These are phyloP conservation scores for Junonia oenone DNA, from an alignment of 2,888 invertebrate genomes.

Conservation along the genomic window DNA sequence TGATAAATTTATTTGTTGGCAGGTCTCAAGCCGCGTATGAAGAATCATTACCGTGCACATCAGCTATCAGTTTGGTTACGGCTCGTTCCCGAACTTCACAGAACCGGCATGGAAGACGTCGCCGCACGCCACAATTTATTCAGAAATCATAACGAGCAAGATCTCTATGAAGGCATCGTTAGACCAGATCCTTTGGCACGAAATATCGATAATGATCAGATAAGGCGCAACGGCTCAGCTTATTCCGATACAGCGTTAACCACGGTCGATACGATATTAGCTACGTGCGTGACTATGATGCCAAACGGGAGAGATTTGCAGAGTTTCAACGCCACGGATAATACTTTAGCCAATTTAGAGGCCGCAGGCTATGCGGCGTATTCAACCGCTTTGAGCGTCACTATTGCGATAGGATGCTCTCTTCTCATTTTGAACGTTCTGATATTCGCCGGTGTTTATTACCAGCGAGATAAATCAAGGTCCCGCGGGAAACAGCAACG, in stretches of 20 bases:
- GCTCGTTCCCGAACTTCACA: constrained; percentile 93
- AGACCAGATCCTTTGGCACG: constrained; percentile 89
- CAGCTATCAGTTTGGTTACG: constrained; percentile 97
- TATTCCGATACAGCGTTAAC: constrained; percentile 82
- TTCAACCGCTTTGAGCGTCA: constrained; percentile 87
- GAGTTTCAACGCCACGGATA: constrained; percentile 80
- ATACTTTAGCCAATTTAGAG: constrained; percentile 88
- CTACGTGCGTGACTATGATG: constrained; percentile 84
- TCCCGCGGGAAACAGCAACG: constrained; percentile 86
- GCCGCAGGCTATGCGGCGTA: constrained; percentile 88
- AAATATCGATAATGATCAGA: constrained; percentile 80
- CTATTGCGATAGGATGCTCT: constrained; percentile 90
- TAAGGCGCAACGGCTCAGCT: constrained; percentile 71
- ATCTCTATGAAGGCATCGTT: constrained; percentile 93
- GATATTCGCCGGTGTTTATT: constrained; percentile 91
- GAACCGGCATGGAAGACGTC: constrained; percentile 93
- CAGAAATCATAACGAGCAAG: constrained; percentile 92
- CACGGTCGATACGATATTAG: constrained; percentile 84
- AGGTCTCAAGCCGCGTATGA: constrained; percentile 94
- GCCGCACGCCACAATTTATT: constrained; percentile 93
- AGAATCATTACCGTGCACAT: constrained; percentile 96
- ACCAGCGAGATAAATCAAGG: constrained; percentile 87
- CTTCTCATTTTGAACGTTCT: constrained; percentile 89
- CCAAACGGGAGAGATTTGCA: constrained; percentile 74
- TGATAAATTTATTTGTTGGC: constrained; percentile 30